phyloP scores from a whole-genome alignment of 2,888 invertebrate genomes.

The Megalurothrips usitatus region DNA sequence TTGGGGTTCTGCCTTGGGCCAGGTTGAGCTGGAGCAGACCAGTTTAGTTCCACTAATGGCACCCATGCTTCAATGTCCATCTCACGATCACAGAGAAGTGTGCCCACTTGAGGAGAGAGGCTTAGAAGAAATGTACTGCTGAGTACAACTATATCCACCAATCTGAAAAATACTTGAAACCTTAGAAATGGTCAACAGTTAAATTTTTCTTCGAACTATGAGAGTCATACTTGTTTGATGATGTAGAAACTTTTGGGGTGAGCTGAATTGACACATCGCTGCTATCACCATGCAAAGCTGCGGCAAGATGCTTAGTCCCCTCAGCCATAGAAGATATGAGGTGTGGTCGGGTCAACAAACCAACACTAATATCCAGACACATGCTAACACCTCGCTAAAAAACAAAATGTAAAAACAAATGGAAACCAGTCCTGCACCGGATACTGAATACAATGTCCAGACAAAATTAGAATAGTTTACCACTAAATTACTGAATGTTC shows the following conservation, averaged over 20 bases:
- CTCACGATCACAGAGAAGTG: not conserved
- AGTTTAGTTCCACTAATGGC: not conserved
- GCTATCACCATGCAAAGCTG: not conserved
- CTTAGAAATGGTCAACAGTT: too few relatives aligned
- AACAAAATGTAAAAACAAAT: not conserved
- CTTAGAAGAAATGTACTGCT: not conserved
- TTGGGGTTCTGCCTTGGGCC: not conserved
- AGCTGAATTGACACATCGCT: not conserved
- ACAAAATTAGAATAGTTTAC: not conserved
- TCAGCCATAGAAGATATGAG: slow-evolving; percentile 1
- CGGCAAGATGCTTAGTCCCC: not conserved
- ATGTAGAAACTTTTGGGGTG: not conserved
- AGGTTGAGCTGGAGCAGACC: slow-evolving; percentile 11
- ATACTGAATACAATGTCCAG: not conserved
- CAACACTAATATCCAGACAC: slow-evolving; percentile 14
- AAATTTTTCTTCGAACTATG: not conserved
- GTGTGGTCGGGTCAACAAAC: not conserved
- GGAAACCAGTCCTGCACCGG: not conserved
- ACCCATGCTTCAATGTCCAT: not conserved
- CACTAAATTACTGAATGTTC: not conserved
- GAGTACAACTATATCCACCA: not conserved
- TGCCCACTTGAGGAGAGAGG: not conserved
- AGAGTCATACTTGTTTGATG: slow-evolving; percentile 10
- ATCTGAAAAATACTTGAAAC: not conserved
- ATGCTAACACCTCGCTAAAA: not conserved